Conservation (phyloP, 1,140 invertebrate genomes). For the Trachymyrmex cornetzi region DNA sequence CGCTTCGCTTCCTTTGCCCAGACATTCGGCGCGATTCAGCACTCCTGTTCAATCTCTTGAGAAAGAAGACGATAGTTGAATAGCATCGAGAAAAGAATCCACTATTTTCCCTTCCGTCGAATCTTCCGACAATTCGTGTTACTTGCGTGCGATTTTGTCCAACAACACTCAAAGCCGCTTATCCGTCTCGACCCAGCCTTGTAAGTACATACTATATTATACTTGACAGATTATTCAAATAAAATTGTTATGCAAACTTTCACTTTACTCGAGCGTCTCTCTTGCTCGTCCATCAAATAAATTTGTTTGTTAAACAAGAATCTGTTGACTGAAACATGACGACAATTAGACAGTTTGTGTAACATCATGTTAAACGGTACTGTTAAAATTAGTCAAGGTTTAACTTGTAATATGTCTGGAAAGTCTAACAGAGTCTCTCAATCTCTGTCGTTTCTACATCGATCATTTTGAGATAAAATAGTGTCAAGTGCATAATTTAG, state of each 20-base stretch:
- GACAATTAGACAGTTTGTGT: neutral
- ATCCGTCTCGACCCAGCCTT: neutral
- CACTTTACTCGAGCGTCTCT: constrained; percentile 4
- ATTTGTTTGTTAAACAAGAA: neutral
- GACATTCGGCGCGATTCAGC: constrained; percentile 66
- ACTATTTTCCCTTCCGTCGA: constrained; percentile 52
- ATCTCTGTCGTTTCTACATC: neutral
- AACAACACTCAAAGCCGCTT: constrained; percentile 28
- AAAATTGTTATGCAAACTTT: constrained; percentile 48
- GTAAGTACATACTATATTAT: neutral
- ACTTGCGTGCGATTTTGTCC: constrained; percentile 37
- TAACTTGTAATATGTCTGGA: neutral
- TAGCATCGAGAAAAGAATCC: constrained; percentile 20
- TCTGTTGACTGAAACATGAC: constrained; percentile 1
- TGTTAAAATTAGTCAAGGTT: neutral
- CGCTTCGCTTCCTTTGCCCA: constrained; percentile 18
- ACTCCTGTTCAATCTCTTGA: constrained; percentile 65
- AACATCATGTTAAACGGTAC: constrained; percentile 2
- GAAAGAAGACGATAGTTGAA: constrained; percentile 28
- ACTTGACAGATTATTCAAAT: constrained; percentile 23
- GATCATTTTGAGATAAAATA: neutral
- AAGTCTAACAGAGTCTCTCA: neutral
- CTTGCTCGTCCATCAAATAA: neutral
- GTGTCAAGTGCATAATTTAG: neutral
- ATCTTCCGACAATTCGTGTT: constrained; percentile 55